phyloP scores from a whole-genome alignment of 1,140 invertebrate species.

The Xylocopa sonorina region DNA sequence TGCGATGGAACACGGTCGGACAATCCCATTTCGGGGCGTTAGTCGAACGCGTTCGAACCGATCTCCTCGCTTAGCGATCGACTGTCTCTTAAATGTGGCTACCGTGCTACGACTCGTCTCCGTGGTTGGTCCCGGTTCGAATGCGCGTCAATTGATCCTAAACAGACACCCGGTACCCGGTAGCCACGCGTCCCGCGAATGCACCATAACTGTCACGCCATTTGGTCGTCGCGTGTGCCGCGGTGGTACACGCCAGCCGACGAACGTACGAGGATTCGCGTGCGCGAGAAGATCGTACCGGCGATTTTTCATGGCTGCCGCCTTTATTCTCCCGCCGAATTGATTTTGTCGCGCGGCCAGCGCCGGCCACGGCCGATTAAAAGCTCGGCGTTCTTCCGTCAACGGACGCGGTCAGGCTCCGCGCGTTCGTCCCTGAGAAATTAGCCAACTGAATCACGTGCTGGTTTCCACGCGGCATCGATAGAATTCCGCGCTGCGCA shows the following conservation, averaged over 20 bases:
- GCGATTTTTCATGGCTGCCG: conserved; percentile 63
- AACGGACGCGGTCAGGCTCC: conserved; percentile 21
- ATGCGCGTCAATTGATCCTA: conserved; percentile 59
- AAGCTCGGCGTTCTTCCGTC: too few species aligned
- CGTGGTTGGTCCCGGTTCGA: conserved; percentile 29
- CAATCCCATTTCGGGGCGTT: not conserved
- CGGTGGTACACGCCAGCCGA: conserved; percentile 33
- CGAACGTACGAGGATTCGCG: conserved; percentile 25
- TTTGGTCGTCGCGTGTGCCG: conserved; percentile 58
- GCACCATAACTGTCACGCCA: conserved; percentile 61
- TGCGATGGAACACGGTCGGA: conserved; percentile 5
- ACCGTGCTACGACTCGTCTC: too few species aligned
- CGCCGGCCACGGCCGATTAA: too few species aligned
- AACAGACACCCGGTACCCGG: conserved; percentile 63
- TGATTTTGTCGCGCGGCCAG: conserved; percentile 54
- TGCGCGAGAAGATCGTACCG: conserved; percentile 51
- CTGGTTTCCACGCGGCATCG: too few species aligned
- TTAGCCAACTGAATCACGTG: too few species aligned
- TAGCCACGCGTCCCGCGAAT: conserved; percentile 62
- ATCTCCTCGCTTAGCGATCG: not conserved
- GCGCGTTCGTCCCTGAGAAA: too few species aligned
- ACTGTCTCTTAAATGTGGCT: too few species aligned
- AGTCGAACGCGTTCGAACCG: too few species aligned
- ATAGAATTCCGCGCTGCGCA: too few species aligned
- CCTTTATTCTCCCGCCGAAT: conserved; percentile 53